Percentiles rank a stretch among this genome's conserved stretches.
Conservation (phyloP, 2,113 vertebrate species). For the Galemys pyrenaicus region DNA sequence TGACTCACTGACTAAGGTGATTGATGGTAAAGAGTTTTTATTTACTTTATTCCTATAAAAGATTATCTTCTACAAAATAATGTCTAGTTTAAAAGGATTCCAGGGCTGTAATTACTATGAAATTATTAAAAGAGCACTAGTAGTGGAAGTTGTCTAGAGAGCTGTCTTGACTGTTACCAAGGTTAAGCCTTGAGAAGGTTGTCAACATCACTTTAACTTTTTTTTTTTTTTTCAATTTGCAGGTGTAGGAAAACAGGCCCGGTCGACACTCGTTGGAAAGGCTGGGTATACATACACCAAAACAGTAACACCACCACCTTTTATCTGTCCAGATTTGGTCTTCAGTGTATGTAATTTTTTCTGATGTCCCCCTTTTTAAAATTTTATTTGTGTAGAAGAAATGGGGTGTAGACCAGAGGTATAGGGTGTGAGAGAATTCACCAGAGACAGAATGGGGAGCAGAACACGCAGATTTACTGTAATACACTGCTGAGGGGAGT, state of each 20-base stretch:
- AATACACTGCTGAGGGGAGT: no score
- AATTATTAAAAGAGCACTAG: not conserved
- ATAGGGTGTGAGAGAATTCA: no score
- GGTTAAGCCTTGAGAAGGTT: not conserved
- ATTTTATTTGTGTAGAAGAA: no score
- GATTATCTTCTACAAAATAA: conserved; percentile 10
- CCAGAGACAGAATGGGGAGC: no score
- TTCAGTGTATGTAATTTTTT: not conserved
- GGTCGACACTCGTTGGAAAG: not conserved
- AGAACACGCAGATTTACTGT: no score
- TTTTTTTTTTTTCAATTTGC: not conserved
- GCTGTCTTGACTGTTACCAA: not conserved
- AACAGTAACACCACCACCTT: not conserved
- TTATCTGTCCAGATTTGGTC: not conserved
- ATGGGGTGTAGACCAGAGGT: no score
- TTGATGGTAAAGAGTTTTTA: conserved; percentile 14
- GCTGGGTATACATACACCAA: not conserved
- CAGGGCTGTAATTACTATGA: not conserved
- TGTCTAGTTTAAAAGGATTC: conserved; percentile 33
- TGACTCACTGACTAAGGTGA: not conserved
- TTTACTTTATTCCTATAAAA: conserved; percentile 42
- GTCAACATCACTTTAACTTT: not conserved
- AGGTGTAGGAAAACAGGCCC: not conserved
- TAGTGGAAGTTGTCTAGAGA: not conserved
- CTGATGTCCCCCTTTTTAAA: no score